phyloP scores from a whole-genome alignment of 2,888 invertebrate species.

The Malthinus flaveolus region DNA sequence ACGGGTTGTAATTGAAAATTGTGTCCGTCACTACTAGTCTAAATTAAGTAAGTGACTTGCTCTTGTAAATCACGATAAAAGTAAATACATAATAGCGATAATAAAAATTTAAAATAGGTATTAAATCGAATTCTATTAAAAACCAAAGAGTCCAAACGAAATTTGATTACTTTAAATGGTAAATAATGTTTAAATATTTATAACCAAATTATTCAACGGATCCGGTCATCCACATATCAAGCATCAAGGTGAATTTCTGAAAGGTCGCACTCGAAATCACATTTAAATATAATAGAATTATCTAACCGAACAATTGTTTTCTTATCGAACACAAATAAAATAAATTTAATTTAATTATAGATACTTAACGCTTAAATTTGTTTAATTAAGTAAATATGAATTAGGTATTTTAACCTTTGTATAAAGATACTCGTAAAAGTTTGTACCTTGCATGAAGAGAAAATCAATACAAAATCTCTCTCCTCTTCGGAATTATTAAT shows the following conservation, averaged over 20 bases:
- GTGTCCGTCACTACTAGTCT: no score
- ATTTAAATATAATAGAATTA: background rate
- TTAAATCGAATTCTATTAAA: conserved; percentile 1
- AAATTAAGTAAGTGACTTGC: no score
- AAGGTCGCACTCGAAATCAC: conserved; percentile 16
- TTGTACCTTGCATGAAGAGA: conserved; percentile 27
- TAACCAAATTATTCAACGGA: conserved; percentile 30
- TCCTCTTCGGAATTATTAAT: conserved; percentile 32
- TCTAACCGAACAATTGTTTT: background rate
- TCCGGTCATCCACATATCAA: conserved; percentile 29
- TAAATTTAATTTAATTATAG: no score
- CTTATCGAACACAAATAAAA: no score
- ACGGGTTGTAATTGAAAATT: no score
- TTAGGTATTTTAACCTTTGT: conserved; percentile 10
- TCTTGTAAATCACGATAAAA: no score
- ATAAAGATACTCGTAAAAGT: conserved; percentile 11
- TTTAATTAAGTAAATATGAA: background rate
- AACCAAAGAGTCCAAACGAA: conserved; percentile 23
- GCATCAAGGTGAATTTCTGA: conserved; percentile 16
- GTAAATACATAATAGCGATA: background rate
- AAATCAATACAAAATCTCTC: conserved; percentile 33
- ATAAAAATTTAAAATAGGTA: background rate
- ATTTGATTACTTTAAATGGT: conserved; percentile 29
- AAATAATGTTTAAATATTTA: conserved; percentile 32
- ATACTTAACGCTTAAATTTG: no score